phyloP scores from a whole-genome alignment of 2,888 invertebrate genomes.

The Agelastica alni region DNA sequence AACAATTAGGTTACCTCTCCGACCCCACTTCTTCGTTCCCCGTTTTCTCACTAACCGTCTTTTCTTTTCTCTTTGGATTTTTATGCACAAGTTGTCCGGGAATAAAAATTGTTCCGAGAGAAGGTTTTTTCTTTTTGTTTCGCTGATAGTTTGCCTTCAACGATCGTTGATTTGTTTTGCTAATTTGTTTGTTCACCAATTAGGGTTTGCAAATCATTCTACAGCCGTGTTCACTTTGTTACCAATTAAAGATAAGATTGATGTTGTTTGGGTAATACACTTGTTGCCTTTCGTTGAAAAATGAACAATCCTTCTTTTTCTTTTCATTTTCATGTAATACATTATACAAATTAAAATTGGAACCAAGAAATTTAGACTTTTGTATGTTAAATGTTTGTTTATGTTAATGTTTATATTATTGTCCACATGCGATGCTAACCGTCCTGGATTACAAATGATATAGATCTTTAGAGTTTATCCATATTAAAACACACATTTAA shows the following conservation, averaged over 20 bases:
- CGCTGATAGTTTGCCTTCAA: constrained; percentile 14
- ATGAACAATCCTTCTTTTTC: too few relatives aligned
- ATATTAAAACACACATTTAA: too few relatives aligned
- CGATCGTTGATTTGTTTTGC: constrained; percentile 19
- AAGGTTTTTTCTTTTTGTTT: constrained; percentile 18
- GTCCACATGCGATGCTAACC: too few relatives aligned
- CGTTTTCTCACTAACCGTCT: constrained; percentile 9
- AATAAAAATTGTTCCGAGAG: constrained; percentile 18
- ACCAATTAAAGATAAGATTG: neutral
- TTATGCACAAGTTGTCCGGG: constrained; percentile 21
- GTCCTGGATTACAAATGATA: too few relatives aligned
- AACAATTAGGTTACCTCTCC: constrained; percentile 31
- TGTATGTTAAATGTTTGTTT: too few relatives aligned
- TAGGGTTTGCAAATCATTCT: constrained; percentile 16
- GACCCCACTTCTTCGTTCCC: neutral
- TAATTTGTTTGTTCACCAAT: constrained; percentile 24
- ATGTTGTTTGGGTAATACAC: neutral
- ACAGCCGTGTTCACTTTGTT: neutral
- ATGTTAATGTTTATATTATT: too few relatives aligned
- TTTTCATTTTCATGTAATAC: too few relatives aligned
- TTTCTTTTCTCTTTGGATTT: constrained; percentile 6
- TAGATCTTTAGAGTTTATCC: too few relatives aligned
- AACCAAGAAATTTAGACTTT: too few relatives aligned
- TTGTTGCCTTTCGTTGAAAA: neutral
- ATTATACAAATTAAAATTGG: too few relatives aligned